These are phyloP conservation scores for Sphinx pinastri DNA, from an alignment of 2,888 invertebrate species.

Conservation along the genomic window DNA sequence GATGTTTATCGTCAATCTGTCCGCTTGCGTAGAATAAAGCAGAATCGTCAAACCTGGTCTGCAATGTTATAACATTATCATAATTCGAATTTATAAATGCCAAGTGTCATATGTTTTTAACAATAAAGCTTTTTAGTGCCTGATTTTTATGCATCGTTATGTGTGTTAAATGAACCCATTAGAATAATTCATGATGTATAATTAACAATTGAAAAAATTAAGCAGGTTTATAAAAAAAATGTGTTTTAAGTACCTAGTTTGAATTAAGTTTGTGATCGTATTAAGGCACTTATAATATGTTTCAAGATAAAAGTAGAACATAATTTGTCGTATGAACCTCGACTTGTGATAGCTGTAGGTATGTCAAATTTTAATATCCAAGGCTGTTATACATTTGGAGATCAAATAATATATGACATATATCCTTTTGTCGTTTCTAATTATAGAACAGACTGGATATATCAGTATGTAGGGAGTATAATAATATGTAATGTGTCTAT, in stretches of 20 bases:
- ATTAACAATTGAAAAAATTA: neutral
- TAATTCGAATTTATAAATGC: conserved; percentile 10
- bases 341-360: neutral
- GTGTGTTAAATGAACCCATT: conserved; percentile 1
- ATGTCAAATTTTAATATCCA: neutral
- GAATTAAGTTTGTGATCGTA: neutral
- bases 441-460: no score
- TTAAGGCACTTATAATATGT: neutral
- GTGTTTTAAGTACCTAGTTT: neutral
- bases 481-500: neutral
- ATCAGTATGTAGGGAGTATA: neutral
- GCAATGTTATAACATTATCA: conserved; percentile 39
- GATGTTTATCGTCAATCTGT: conserved; percentile 93
- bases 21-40: conserved; percentile 97
- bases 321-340: neutral
- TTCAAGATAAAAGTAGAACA: neutral
- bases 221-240: neutral
- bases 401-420: no score
- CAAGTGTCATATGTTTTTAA: neutral
- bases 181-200: conserved; percentile 11
- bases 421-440: no score
- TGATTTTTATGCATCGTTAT: neutral
- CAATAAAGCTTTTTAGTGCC: neutral
- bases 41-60: conserved; percentile 96
- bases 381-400: no score